Conservation (phyloP, 2,113 vertebrate genomes). For the Phalacrocorax brasilianus region DNA sequence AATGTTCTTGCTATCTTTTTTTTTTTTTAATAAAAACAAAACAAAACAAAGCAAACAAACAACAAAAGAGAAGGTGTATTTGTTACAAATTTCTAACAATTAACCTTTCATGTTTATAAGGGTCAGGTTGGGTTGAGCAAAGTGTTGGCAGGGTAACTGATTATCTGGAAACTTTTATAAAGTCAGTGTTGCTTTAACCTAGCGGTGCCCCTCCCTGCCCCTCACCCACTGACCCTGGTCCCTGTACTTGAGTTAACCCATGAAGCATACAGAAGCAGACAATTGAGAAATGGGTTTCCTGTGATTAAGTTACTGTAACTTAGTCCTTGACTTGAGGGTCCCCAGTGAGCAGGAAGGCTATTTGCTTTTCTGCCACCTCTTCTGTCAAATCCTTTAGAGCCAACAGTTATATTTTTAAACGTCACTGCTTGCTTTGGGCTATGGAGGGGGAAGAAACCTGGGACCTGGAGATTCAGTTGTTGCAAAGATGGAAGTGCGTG, state of each 20-base stretch:
- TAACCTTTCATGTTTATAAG: background rate
- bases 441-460: background rate
- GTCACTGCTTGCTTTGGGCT: slow-evolving; percentile 7
- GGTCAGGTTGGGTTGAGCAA: background rate
- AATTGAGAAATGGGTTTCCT: slow-evolving; percentile 45
- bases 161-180: slow-evolving; percentile 5
- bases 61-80: background rate
- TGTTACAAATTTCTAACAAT: background rate
- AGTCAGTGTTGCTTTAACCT: slow-evolving; percentile 17
- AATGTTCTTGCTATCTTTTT: background rate
- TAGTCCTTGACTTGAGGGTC: slow-evolving; percentile 44
- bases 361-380: slow-evolving; percentile 41
- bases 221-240: slow-evolving; percentile 6
- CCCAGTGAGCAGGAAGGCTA: background rate
- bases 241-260: background rate
- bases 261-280: background rate
- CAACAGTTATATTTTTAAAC: slow-evolving; percentile 30
- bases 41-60: too few species aligned
- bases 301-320: slow-evolving; percentile 41
- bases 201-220: background rate
- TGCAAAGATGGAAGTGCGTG: background rate
- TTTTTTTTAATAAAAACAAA: too few species aligned
- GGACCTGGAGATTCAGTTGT: background rate
- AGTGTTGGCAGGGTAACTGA: slow-evolving; percentile 7
- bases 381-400: slow-evolving; percentile 21